These are phyloP conservation scores for Polypedilum pembai DNA, from an alignment of 1,140 invertebrate species.

Conservation along the genomic window DNA sequence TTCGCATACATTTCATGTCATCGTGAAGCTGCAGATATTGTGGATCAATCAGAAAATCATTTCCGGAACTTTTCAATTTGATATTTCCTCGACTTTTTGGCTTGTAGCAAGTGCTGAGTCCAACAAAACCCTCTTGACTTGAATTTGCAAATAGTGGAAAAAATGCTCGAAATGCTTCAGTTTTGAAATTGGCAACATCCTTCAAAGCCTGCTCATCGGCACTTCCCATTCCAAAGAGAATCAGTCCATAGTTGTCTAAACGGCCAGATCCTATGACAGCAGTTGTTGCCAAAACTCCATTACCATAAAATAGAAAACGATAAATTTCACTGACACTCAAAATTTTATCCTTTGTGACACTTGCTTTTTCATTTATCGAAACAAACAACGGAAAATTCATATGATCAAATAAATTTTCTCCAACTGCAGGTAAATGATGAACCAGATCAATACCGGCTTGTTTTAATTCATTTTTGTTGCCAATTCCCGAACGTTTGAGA, in stretches of 20 bases:
- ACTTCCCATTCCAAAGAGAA: slow-evolving; percentile 58
- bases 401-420: slow-evolving; percentile 63
- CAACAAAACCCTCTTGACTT: slow-evolving; percentile 58
- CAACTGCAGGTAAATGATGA: slow-evolving; percentile 50
- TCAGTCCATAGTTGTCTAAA: slow-evolving; percentile 47
- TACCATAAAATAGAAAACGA: slow-evolving; percentile 53
- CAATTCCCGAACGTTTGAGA: slow-evolving; percentile 62
- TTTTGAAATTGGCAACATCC: slow-evolving; percentile 58
- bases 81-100: slow-evolving; percentile 60
- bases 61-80: slow-evolving; percentile 49
- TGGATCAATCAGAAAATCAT: slow-evolving; percentile 66
- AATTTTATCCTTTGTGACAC: slow-evolving; percentile 54
- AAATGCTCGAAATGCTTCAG: slow-evolving; percentile 53
- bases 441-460: slow-evolving; percentile 48
- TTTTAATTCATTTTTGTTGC: slow-evolving; percentile 46
- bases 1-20: slow-evolving; percentile 56
- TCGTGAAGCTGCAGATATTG: slow-evolving; percentile 55
- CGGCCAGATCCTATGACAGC: slow-evolving; percentile 52
- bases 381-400: slow-evolving; percentile 61
- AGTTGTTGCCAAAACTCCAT: slow-evolving; percentile 52
- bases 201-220: slow-evolving; percentile 56
- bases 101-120: slow-evolving; percentile 56
- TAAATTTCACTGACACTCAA: slow-evolving; percentile 49
- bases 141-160: slow-evolving; percentile 57
- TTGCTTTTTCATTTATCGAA: slow-evolving; percentile 52